A percentile compares a stretch with the other conserved stretches of the same genome.
phyloP scores from a whole-genome alignment of 2,113 vertebrate genomes.

The Hymenochirus boettgeri region DNA sequence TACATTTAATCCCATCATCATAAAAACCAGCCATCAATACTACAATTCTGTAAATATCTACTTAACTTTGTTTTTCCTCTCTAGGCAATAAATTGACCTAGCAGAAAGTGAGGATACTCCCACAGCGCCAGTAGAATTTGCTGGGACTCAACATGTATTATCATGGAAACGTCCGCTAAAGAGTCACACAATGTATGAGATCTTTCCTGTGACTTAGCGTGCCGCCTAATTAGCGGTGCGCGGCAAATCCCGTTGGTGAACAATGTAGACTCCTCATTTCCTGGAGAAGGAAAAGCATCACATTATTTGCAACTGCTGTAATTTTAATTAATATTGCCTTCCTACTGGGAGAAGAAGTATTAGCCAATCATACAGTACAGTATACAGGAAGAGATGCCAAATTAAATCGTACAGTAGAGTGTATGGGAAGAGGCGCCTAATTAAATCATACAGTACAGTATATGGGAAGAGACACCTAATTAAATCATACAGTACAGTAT shows the following conservation, averaged over 20 bases:
- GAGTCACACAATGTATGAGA: conserved; percentile 98
- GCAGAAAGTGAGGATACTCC: conserved; percentile 90
- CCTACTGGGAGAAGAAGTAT: conserved; percentile 34
- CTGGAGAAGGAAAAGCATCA: conserved; percentile 93
- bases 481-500: no score
- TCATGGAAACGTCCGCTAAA: conserved; percentile 94
- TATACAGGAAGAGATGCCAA: no score
- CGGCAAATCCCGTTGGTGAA: conserved; percentile 94
- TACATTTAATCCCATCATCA: no score
- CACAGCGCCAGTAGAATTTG: conserved; percentile 91
- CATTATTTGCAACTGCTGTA: conserved; percentile 98
- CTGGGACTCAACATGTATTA: conserved; percentile 93
- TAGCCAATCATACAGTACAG: no score
- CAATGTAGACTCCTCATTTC: conserved; percentile 87
- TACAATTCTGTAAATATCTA: no score
- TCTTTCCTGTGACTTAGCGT: conserved; percentile 95
- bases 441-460: no score
- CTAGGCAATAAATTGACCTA: conserved; percentile 97
- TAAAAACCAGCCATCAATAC: no score
- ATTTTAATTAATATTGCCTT: conserved; percentile 74
- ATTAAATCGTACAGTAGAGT: no score
- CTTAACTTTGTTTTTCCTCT: conserved; percentile 26
- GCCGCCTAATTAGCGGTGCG: conserved; percentile 88
- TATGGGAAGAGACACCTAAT: no score
- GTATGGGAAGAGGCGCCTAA: no score